Evolutionary conservation across 2,113 vertebrate species (phyloP), one percentile per base, ranked within the genome.

Genomic region (Indicator maculatus): DNA sequence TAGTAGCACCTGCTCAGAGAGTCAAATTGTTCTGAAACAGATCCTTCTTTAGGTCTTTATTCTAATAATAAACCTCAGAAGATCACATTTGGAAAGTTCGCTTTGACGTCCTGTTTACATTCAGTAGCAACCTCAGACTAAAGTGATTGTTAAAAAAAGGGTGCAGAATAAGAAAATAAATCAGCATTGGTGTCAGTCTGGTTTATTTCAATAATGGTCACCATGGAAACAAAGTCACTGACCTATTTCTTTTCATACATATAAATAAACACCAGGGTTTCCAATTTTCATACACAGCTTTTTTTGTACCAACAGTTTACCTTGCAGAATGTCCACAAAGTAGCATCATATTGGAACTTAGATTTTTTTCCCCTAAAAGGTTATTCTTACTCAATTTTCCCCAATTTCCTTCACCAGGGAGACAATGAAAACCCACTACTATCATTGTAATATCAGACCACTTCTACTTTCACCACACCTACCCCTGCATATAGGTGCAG

Each of bases 211-310:
- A 47, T 93, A 96, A 96, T 88, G 90, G 98, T 98, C 96, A 93
- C 98, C 95, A 97, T 98, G 97, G 98, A 96, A 97, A 98, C 98
- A 89, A 96, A 96, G 91, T 94, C 93, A 92, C 96, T 97, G 97
- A 97, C 97, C 96, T 96, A 93, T 96, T 98, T 97, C 94, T 96
- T 96, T 96, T 96, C 94, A 86, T 84, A 86, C 67, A 71, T 94
- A 55, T 71, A 93, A 94, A 95, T 96, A 97, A 98, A 97, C 96
- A 97, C 26, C 9, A 59, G 70, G 60, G 59, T 93, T 93, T 96
- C 90, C 88, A 81, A 59, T 95, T 97, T 92, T 96, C 91, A 75
- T 74, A 82, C 13, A 18, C 60, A 93, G 83, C 31, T 70, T 84
- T 90, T 90, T 90, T 84, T 1, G 24, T 64, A 59, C 67, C 66